These are phyloP conservation scores for Anagyrus pseudococci DNA, from an alignment of 2,888 invertebrate species.

Conservation along the genomic window DNA sequence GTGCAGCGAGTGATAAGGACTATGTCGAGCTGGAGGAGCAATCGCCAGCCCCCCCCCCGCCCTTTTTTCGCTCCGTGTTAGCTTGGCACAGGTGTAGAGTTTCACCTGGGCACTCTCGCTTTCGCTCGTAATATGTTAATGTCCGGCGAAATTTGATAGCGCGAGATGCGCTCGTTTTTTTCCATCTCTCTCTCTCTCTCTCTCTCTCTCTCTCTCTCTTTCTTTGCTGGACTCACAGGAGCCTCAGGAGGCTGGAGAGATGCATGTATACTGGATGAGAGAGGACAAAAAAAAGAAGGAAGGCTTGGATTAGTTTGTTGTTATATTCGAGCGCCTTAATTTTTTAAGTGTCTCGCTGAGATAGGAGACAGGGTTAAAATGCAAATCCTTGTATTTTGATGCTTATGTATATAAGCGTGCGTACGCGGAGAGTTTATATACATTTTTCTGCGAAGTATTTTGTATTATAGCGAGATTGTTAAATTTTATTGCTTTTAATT, in stretches of 20 bases:
- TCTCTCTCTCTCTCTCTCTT: too few species aligned
- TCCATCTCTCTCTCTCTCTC: constrained; percentile 11
- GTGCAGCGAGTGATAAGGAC: constrained; percentile 39
- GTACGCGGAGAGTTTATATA: too few species aligned
- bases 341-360: constrained; percentile 2
- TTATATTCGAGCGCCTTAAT: background rate
- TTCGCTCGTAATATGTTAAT: constrained; percentile 42
- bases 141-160: constrained; percentile 42
- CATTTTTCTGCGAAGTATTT: too few species aligned
- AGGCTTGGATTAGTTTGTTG: constrained; percentile 20
- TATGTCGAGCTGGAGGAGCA: too few species aligned
- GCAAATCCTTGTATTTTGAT: too few species aligned
- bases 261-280: background rate
- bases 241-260: too few species aligned
- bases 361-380: too few species aligned
- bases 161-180: constrained; percentile 16
- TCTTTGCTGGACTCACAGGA: too few species aligned
- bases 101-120: constrained; percentile 27
- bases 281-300: background rate
- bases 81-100: constrained; percentile 27
- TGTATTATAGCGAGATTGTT: too few species aligned
- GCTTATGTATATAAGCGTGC: too few species aligned
- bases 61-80: background rate
- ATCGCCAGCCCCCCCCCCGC: too few species aligned
- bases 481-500: too few species aligned